These are phyloP conservation scores for Busseola fusca DNA, from an alignment of 2,888 invertebrate genomes.

Conservation along the genomic window DNA sequence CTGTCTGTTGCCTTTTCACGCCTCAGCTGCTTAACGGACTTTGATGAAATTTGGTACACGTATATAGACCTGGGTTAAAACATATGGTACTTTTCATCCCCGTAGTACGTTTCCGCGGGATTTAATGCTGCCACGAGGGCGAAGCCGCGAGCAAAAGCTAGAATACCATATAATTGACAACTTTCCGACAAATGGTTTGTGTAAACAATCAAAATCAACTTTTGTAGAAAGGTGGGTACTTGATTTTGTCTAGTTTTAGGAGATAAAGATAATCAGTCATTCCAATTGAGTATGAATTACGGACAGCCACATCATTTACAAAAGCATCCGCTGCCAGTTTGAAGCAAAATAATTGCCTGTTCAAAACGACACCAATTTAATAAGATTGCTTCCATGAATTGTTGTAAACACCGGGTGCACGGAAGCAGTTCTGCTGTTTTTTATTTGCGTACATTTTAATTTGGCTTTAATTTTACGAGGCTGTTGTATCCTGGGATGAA, in stretches of 20 bases:
- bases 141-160: neutral
- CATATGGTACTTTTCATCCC: neutral
- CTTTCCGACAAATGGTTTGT: slow-evolving; percentile 33
- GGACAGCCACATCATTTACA: neutral
- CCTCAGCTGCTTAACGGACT: neutral
- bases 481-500: too few relatives aligned
- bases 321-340: neutral
- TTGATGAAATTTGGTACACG: neutral
- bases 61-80: neutral
- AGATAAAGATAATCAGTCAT: neutral
- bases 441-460: neutral
- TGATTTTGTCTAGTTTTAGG: slow-evolving; percentile 15
- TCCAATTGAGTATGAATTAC: neutral
- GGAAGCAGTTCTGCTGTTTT: neutral
- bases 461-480: too few relatives aligned
- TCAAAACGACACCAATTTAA: neutral
- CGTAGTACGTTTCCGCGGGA: neutral
- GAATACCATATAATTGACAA: slow-evolving; percentile 27
- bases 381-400: neutral
- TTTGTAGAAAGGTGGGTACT: slow-evolving; percentile 31
- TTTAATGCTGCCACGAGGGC: neutral
- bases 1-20: neutral
- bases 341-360: neutral
- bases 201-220: slow-evolving; percentile 40
- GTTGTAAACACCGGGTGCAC: neutral